Conservation (phyloP, 1,140 invertebrate species). For the Dufourea novaeangliae region DNA sequence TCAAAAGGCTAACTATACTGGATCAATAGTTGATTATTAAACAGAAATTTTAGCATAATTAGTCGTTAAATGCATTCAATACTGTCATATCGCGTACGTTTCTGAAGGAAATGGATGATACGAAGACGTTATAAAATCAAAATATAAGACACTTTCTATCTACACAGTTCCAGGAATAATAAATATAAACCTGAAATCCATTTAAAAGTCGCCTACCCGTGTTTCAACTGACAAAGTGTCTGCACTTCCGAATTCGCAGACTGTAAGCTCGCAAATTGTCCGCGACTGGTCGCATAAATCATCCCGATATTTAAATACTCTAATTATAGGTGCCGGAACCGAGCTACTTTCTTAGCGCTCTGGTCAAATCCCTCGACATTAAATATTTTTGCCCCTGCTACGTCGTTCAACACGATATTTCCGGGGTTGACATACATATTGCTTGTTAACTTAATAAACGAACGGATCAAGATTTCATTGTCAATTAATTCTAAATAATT, state of each 20-base stretch:
- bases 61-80: too few species aligned
- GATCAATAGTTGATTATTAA: too few species aligned
- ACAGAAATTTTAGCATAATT: too few species aligned
- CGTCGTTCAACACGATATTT: background rate
- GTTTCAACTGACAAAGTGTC: constrained; percentile 2
- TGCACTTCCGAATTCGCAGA: constrained; percentile 14
- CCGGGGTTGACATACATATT: too few species aligned
- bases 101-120: too few species aligned
- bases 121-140: too few species aligned
- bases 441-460: too few species aligned
- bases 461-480: too few species aligned
- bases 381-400: background rate
- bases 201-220: background rate
- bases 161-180: background rate
- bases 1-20: too few species aligned
- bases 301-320: constrained; percentile 18
- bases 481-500: too few species aligned
- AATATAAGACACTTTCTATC: background rate
- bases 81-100: too few species aligned
- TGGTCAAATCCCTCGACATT: background rate
- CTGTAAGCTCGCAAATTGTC: constrained; percentile 10
- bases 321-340: constrained; percentile 2
- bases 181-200: constrained; percentile 9
- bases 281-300: constrained; percentile 11
- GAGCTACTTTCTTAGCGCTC: background rate